These are phyloP conservation scores for Chelonoidis abingdonii DNA, from an alignment of 2,113 vertebrate species.

Conservation along the genomic window DNA sequence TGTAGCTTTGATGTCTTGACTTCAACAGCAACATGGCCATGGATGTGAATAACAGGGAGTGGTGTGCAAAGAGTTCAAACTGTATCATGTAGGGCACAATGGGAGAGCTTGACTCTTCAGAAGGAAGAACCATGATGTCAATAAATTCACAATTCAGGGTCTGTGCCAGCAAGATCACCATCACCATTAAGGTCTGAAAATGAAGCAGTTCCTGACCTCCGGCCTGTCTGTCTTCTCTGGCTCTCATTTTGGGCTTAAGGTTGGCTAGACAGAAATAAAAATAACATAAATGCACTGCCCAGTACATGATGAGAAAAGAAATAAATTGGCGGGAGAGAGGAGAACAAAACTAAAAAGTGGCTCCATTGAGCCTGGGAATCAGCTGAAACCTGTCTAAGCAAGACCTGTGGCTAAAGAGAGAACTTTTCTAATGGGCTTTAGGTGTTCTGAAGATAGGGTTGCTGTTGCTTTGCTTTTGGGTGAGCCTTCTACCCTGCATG, in stretches of 20 bases:
- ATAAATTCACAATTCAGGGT: background rate
- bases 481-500: background rate
- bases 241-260: background rate
- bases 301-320: background rate
- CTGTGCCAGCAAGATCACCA: background rate
- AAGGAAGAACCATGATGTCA: background rate
- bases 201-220: background rate
- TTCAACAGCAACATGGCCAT: background rate
- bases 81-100: background rate
- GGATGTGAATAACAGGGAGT: background rate
- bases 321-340: background rate
- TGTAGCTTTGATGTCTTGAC: background rate
- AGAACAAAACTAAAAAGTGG: background rate
- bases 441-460: background rate
- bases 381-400: background rate
- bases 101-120: background rate
- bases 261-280: conserved; percentile 20
- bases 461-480: conserved; percentile 23
- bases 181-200: background rate
- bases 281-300: background rate
- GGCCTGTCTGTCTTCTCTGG: background rate
- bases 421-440: background rate
- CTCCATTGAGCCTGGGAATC: background rate
- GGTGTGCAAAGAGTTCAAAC: background rate
- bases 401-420: background rate